phyloP scores from a whole-genome alignment of 2,113 vertebrate species.

The Cromileptes altivelis region DNA sequence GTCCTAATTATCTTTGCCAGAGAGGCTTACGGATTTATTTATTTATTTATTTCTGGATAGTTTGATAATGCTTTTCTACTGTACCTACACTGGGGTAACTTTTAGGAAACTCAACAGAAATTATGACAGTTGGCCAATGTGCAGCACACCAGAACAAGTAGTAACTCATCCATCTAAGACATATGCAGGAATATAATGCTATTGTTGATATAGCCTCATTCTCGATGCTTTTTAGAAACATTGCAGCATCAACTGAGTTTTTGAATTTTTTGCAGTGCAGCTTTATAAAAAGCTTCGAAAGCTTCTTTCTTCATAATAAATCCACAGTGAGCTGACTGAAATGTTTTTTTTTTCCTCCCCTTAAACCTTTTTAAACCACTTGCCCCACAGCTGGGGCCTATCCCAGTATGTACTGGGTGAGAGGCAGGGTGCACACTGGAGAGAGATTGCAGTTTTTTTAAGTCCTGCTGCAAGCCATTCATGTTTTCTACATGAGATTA shows the following conservation, averaged over 20 bases:
- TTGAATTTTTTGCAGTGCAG: background rate
- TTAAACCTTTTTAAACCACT: slow-evolving; percentile 15
- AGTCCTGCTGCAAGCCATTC: background rate
- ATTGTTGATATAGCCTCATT: background rate
- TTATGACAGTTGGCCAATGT: background rate
- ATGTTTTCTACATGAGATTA: background rate
- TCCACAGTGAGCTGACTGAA: background rate
- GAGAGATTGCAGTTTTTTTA: background rate
- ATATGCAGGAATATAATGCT: background rate
- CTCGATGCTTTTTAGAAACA: background rate
- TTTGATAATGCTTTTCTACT: slow-evolving; percentile 6
- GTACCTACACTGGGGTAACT: background rate
- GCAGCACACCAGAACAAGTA: background rate
- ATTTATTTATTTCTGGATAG: background rate
- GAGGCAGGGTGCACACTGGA: background rate
- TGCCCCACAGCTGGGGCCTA: background rate
- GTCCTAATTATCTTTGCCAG: slow-evolving; percentile 44
- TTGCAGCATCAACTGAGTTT: background rate
- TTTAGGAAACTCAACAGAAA: background rate
- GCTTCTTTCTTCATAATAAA: background rate
- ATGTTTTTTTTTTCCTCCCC: background rate
- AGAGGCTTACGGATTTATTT: slow-evolving; percentile 18
- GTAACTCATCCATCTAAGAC: background rate
- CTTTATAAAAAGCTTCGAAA: background rate
- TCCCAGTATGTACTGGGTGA: background rate